Evolutionary conservation across 35 echinoderm and acorn worm genomes (phyloP), one percentile per base, ranked within the genome.

Genomic region (Patiria miniata): DNA sequence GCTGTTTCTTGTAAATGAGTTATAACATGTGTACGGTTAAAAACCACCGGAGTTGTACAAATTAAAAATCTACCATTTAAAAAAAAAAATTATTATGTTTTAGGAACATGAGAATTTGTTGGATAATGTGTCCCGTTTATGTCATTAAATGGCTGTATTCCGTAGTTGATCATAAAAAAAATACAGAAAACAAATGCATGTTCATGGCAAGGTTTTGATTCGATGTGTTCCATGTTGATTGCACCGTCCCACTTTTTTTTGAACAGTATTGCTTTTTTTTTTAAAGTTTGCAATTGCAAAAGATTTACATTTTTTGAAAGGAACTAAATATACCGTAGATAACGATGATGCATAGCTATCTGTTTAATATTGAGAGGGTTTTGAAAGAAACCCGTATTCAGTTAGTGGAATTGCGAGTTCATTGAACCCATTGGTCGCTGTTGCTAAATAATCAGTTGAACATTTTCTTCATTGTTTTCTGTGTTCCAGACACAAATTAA

Each of bases 61-160:
- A 32, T 73, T 68, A 32, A 73, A 73, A 34, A n/a, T n/a, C 26
- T 73, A 73, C 65, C 65, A 73, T 73, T 73, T 73, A 73, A 73
- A 73, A 8, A 73, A 30, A 73, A 47, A 61, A 61, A 22, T 22
- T 14, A 26, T 73, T 32, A 34, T 32, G 34, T 73, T 55, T 60
- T 73, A 34, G 23, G 65, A 32, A 34, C 14, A 61, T 73, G 23
- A 73, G 42, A 47, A 4, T 47, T 47, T 47, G 42, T 47, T 47
- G 42, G 42, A 47, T 6, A 47, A 4, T 47, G 42, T 47, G 42
- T 47, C 34, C 65, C 34, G 14, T 32, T 9, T 30, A 34, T 73
- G 65, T 73, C 65, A 73, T 73, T 73, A 32, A 73, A 73, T 73
- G 65, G 65, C 65, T 73, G 65, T 73, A 73, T 73, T 73, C 65